Evolutionary conservation across 2,797 vertebrate species (phyloP).

Genomic region (Harpagifer antarcticus): DNA sequence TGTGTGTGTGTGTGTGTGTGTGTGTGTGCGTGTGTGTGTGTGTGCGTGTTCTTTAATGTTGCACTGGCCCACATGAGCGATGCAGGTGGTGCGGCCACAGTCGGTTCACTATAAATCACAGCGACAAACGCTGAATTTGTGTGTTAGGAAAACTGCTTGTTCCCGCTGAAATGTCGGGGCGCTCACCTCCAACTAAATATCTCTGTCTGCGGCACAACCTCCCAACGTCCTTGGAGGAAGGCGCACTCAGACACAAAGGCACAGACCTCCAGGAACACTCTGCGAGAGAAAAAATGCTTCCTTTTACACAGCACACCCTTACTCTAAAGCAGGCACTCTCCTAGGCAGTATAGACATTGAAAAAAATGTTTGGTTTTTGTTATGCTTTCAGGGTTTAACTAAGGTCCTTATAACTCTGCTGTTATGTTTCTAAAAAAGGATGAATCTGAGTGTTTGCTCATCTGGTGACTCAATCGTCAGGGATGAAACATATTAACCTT

Average conservation of each 20-base stretch:
- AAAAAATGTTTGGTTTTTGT: too few species aligned
- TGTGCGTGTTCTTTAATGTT: slow-evolving; percentile 62
- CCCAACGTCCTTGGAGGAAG: slow-evolving; percentile 57
- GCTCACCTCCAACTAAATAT: slow-evolving; percentile 60
- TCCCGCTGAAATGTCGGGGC: slow-evolving; percentile 60
- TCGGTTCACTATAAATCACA: slow-evolving; percentile 73
- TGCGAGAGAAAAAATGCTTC: background rate
- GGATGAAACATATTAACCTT: too few species aligned
- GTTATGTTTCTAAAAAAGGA: too few species aligned
- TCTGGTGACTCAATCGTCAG: too few species aligned
- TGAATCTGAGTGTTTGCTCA: too few species aligned
- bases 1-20: too few species aligned
- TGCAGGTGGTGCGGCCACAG: slow-evolving; percentile 42
- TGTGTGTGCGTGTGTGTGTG: too few species aligned
- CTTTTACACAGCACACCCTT: background rate
- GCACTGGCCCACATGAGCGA: slow-evolving; percentile 58
- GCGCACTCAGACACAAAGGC: slow-evolving; percentile 22
- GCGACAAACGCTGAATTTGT: slow-evolving; percentile 49
- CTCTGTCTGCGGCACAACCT: slow-evolving; percentile 59
- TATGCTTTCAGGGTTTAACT: too few species aligned
- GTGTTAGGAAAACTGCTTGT: slow-evolving; percentile 50
- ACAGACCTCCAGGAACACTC: slow-evolving; percentile 1
- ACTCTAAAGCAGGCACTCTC: too few species aligned
- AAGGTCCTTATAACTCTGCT: too few species aligned
- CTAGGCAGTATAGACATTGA: too few species aligned